phyloP scores from a whole-genome alignment of 2,888 invertebrate genomes.

The Troides oblongomaculatus region DNA sequence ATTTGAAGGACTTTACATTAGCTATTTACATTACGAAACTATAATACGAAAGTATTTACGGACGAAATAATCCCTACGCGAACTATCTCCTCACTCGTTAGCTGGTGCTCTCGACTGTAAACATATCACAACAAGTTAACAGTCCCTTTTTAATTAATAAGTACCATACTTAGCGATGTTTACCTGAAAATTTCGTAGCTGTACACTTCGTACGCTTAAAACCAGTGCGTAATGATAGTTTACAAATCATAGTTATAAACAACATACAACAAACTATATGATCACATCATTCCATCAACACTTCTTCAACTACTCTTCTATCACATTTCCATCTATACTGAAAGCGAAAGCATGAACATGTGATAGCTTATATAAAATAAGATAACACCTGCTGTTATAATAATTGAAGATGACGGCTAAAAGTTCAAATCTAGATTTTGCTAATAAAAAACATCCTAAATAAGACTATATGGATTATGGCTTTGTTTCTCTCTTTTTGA shows the following conservation, averaged over 20 bases:
- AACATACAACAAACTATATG: neutral
- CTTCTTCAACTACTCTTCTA: too few relatives aligned
- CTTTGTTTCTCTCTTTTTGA: too few relatives aligned
- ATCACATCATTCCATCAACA: too few relatives aligned
- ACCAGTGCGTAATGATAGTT: slow-evolving; percentile 13
- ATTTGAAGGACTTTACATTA: slow-evolving; percentile 15
- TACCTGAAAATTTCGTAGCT: slow-evolving; percentile 36
- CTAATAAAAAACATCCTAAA: too few relatives aligned
- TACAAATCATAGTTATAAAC: neutral
- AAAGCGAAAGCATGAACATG: too few relatives aligned
- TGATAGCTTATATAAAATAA: too few relatives aligned
- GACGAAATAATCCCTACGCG: slow-evolving; percentile 20
- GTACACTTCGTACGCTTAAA: slow-evolving; percentile 11
- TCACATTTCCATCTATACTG: too few relatives aligned
- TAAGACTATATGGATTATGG: too few relatives aligned
- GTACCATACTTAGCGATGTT: slow-evolving; percentile 36
- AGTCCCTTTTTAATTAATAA: slow-evolving; percentile 44
- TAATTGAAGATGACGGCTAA: too few relatives aligned
- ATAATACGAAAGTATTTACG: slow-evolving; percentile 25
- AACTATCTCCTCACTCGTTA: slow-evolving; percentile 38
- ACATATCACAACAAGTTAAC: slow-evolving; percentile 43
- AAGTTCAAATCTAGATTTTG: too few relatives aligned
- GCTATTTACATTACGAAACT: slow-evolving; percentile 16
- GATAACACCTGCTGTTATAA: too few relatives aligned
- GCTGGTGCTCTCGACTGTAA: slow-evolving; percentile 33